Percentiles rank a stretch among this genome's conserved stretches.
Evolutionary conservation across 1,140 invertebrate genomes (phyloP).

Genomic region (Mamestra configurata): DNA sequence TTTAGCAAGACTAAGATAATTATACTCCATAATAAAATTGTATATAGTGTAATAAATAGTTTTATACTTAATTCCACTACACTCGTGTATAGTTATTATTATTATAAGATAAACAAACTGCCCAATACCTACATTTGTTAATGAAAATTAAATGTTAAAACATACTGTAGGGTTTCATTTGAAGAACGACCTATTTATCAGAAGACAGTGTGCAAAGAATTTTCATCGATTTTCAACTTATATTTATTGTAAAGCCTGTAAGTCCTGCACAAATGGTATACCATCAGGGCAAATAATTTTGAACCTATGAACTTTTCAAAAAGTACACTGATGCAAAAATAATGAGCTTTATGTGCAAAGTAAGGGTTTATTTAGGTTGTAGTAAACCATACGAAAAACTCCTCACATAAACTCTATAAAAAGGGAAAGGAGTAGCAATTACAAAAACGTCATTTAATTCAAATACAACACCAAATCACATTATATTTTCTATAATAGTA

Average conservation of each 20-base stretch:
- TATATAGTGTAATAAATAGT: slow-evolving; percentile 50
- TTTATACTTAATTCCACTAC: slow-evolving; percentile 43
- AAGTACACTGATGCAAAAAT: no score
- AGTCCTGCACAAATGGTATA: no score
- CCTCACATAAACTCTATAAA: slow-evolving; percentile 1
- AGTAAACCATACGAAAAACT: not conserved
- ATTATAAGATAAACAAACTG: slow-evolving; percentile 53
- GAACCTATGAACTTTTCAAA: no score
- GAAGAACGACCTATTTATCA: not conserved
- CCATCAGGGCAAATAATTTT: no score
- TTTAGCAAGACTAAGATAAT: slow-evolving; percentile 5
- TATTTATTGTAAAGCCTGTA: no score
- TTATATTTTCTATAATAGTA: slow-evolving; percentile 87
- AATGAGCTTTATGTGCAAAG: no score
- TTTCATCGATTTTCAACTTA: no score
- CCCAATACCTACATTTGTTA: slow-evolving; percentile 47
- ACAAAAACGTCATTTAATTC: slow-evolving; percentile 87
- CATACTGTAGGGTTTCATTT: not conserved
- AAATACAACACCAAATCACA: slow-evolving; percentile 88
- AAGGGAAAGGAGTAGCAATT: slow-evolving; percentile 82
- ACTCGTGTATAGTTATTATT: slow-evolving; percentile 47
- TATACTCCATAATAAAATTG: slow-evolving; percentile 14
- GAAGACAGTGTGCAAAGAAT: no score
- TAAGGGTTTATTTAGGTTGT: no score
- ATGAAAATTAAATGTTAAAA: slow-evolving; percentile 52